Percentiles rank a stretch among this genome's conserved stretches.
phyloP scores from a whole-genome alignment of 2,888 invertebrate genomes.

The Latrodectus hesperus region DNA sequence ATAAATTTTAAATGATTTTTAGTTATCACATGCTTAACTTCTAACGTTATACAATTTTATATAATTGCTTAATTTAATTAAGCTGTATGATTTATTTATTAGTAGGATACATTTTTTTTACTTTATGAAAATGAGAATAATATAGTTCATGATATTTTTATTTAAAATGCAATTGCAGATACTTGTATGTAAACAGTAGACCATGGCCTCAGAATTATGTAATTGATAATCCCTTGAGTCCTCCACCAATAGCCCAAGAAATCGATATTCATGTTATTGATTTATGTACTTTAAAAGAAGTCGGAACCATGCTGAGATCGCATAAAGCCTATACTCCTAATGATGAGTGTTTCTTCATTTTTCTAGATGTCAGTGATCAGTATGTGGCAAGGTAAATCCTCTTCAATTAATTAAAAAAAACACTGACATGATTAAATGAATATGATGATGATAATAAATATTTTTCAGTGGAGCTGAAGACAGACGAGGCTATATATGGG shows the following conservation, averaged over 20 bases:
- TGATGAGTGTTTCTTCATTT: constrained; percentile 90
- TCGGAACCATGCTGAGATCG: constrained; percentile 85
- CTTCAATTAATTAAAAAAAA: constrained; percentile 1
- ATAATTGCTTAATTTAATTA: too few species aligned
- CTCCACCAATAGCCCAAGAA: constrained; percentile 89
- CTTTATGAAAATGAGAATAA: too few species aligned
- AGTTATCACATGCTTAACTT: too few species aligned
- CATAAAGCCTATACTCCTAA: constrained; percentile 89
- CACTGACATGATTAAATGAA: background rate
- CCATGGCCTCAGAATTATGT: constrained; percentile 87
- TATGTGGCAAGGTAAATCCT: constrained; percentile 85
- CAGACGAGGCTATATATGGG: constrained; percentile 88
- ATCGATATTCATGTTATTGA: constrained; percentile 91
- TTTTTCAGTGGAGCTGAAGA: constrained; percentile 86
- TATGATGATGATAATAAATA: constrained; percentile 6
- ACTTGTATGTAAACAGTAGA: constrained; percentile 87
- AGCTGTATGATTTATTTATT: too few species aligned
- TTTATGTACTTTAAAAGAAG: constrained; percentile 82
- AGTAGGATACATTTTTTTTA: too few species aligned
- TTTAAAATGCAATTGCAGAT: constrained; percentile 74
- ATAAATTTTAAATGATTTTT: too few species aligned
- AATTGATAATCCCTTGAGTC: constrained; percentile 84
- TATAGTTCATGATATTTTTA: too few species aligned
- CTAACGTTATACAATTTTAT: too few species aligned
- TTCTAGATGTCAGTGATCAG: constrained; percentile 86